phyloP scores from a whole-genome alignment of 1,140 invertebrate genomes.

The Zaprionus tsacasi region DNA sequence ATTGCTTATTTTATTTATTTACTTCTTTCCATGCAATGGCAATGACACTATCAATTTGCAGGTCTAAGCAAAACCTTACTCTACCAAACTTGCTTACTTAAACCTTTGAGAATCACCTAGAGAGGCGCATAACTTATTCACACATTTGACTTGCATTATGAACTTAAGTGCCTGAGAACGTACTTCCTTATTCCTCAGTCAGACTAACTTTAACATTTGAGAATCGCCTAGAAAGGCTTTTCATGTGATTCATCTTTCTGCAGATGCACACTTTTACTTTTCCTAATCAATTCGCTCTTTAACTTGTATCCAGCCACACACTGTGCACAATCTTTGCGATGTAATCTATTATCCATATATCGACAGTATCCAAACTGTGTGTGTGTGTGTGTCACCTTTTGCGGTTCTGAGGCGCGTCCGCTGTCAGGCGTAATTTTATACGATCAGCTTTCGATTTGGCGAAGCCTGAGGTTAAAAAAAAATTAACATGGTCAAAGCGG shows the following conservation, averaged over 20 bases:
- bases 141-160: no score
- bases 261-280: conserved; percentile 37
- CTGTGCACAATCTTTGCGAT: conserved; percentile 40
- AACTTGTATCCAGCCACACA: conserved; percentile 29
- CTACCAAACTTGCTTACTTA: no score
- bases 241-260: not conserved
- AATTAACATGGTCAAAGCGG: conserved; percentile 76
- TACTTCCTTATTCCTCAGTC: no score
- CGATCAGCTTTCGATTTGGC: conserved; percentile 81
- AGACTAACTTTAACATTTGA: not conserved
- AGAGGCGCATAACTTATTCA: not conserved
- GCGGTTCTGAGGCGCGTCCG: conserved; percentile 61
- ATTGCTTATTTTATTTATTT: no score
- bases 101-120: no score
- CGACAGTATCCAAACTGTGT: conserved; percentile 11
- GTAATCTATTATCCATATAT: conserved; percentile 71
- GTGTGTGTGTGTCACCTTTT: conserved; percentile 71
- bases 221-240: not conserved
- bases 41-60: no score
- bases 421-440: conserved; percentile 75
- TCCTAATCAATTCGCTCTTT: conserved; percentile 8
- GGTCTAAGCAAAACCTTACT: no score
- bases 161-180: not conserved
- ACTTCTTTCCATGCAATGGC: no score
- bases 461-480: conserved; percentile 80